Conservation (phyloP, 2,888 invertebrate genomes). For the Eupeodes luniger region DNA sequence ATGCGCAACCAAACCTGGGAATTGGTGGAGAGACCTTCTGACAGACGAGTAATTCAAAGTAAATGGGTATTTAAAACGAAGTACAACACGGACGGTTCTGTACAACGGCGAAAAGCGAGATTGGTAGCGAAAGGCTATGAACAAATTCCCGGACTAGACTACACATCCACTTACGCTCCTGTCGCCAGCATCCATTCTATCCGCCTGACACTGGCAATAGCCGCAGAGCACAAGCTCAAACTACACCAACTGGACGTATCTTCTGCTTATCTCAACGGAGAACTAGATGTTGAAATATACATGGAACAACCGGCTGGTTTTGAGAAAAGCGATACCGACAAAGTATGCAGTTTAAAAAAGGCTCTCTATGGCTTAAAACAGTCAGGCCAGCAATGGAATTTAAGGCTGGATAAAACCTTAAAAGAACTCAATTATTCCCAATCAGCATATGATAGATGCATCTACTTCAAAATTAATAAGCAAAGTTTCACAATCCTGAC, state of each 20-base stretch:
- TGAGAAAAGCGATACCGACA: not conserved
- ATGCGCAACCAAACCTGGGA: slow-evolving; percentile 35
- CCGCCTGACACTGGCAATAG: slow-evolving; percentile 25
- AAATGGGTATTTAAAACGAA: too few species aligned
- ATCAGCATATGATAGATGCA: slow-evolving; percentile 17
- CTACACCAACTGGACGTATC: slow-evolving; percentile 13
- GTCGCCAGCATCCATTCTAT: slow-evolving; percentile 18
- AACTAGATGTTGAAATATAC: slow-evolving; percentile 19
- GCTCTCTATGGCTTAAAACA: not conserved
- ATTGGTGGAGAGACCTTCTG: slow-evolving; percentile 33
- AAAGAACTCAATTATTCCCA: not conserved
- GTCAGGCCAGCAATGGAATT: slow-evolving; percentile 11
- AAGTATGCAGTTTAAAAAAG: not conserved
- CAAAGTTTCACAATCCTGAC: slow-evolving; percentile 2
- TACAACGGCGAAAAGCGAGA: slow-evolving; percentile 31
- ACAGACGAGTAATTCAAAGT: slow-evolving; percentile 32
- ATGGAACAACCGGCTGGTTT: slow-evolving; percentile 28
- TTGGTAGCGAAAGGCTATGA: slow-evolving; percentile 31
- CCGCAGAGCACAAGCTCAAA: not conserved
- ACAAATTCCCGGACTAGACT: slow-evolving; percentile 14
- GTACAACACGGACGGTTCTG: too few species aligned
- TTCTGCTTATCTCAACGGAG: slow-evolving; percentile 20
- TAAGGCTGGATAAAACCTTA: slow-evolving; percentile 2
- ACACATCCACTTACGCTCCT: not conserved
- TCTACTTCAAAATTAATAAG: not conserved